Conservation (phyloP, 2,113 vertebrate genomes). For the Xyrauchen texanus region DNA sequence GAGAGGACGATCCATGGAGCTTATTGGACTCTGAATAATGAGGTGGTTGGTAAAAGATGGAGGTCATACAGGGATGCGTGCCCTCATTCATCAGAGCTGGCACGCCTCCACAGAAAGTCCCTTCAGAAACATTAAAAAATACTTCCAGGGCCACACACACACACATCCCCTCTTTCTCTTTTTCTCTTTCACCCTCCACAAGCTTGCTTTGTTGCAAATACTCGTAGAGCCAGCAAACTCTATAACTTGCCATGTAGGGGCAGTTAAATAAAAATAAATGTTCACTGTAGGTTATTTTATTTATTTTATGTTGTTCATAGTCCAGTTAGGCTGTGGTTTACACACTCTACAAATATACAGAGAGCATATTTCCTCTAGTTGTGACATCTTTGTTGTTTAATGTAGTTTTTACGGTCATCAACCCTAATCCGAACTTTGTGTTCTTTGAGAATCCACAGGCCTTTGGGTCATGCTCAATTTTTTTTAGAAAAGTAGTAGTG, state of each 20-base stretch:
- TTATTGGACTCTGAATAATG: constrained; percentile 58
- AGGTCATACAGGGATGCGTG: constrained; percentile 55
- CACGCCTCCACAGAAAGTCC: constrained; percentile 51
- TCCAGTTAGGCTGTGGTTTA: constrained; percentile 37
- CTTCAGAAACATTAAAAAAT: constrained; percentile 56
- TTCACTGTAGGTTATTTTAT: neutral
- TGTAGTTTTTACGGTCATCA: neutral
- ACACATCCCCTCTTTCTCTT: constrained; percentile 20
- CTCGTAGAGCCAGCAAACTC: constrained; percentile 52
- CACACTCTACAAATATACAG: neutral
- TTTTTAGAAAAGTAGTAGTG: neutral
- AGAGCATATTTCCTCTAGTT: neutral
- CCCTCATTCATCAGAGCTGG: constrained; percentile 59
- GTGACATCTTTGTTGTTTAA: neutral
- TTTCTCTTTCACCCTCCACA: constrained; percentile 11
- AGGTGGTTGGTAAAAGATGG: constrained; percentile 60
- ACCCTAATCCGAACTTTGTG: neutral
- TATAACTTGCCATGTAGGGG: constrained; percentile 46
- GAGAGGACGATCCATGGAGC: constrained; percentile 38
- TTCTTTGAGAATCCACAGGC: neutral
- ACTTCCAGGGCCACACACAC: constrained; percentile 56
- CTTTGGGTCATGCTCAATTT: neutral
- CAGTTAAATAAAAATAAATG: constrained; percentile 35
- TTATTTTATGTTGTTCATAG: neutral
- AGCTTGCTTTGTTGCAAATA: constrained; percentile 46